Evolutionary conservation across 2,888 invertebrate genomes (phyloP).

Genomic region (Rugalucina vietnamica): DNA sequence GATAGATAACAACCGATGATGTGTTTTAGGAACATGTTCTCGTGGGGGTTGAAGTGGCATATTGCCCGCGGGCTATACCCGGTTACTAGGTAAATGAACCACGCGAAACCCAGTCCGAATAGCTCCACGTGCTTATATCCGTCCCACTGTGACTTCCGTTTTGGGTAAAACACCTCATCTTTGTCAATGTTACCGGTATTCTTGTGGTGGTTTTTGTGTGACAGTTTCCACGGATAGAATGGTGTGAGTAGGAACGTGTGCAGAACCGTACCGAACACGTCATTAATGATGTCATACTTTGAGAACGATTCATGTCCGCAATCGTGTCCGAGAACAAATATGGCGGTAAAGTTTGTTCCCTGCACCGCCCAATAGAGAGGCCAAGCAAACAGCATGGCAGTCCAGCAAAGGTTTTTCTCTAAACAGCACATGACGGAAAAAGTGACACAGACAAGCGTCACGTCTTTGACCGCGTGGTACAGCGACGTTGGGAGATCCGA

Average conservation of each 20-base stretch:
- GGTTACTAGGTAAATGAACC: slow-evolving; percentile 76
- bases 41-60: slow-evolving; percentile 71
- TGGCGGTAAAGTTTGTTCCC: slow-evolving; percentile 78
- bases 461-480: slow-evolving; percentile 77
- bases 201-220: slow-evolving; percentile 80
- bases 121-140: slow-evolving; percentile 50
- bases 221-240: slow-evolving; percentile 81
- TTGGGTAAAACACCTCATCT: slow-evolving; percentile 81
- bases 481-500: slow-evolving; percentile 71
- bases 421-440: slow-evolving; percentile 50
- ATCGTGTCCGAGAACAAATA: slow-evolving; percentile 81
- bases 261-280: slow-evolving; percentile 74
- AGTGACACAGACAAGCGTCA: slow-evolving; percentile 61
- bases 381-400: slow-evolving; percentile 44
- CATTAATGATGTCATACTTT: slow-evolving; percentile 72
- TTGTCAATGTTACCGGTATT: slow-evolving; percentile 81
- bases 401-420: slow-evolving; percentile 41
- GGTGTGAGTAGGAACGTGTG: slow-evolving; percentile 79
- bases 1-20: slow-evolving; percentile 68
- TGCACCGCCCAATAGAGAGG: slow-evolving; percentile 78
- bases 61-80: slow-evolving; percentile 78
- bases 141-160: slow-evolving; percentile 62
- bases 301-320: slow-evolving; percentile 82
- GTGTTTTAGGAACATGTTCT: slow-evolving; percentile 72
- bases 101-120: slow-evolving; percentile 75